Evolutionary conservation across 2,113 vertebrate species (phyloP).

Genomic region (Trogon melanurus): DNA sequence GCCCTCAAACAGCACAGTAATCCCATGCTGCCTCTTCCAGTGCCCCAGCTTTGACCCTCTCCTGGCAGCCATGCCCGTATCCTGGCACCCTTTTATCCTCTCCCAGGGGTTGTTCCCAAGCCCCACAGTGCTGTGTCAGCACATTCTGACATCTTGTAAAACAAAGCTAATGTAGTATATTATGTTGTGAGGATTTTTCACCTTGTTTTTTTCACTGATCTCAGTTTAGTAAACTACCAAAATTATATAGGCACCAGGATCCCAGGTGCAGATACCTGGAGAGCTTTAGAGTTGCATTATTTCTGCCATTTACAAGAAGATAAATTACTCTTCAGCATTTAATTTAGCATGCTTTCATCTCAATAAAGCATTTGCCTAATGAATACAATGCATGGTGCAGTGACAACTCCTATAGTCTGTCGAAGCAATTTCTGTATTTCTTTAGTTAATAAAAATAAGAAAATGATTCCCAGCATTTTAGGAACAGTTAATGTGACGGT

Average conservation of each 20-base stretch:
- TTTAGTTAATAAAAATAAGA: conserved; percentile 9
- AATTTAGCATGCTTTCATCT: conserved; percentile 41
- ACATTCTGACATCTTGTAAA: not conserved
- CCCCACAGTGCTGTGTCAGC: accelerated
- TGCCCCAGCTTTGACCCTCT: not conserved
- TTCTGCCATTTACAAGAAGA: conserved; percentile 1
- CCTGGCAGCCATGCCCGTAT: not conserved
- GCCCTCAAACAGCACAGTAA: not conserved
- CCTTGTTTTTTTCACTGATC: not conserved
- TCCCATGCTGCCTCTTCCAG: not conserved
- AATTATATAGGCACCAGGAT: not conserved
- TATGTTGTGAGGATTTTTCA: not conserved
- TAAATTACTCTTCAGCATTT: conserved; percentile 52
- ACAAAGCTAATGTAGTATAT: not conserved
- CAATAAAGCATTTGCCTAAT: conserved; percentile 26
- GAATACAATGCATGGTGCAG: not conserved
- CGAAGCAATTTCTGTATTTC: not conserved
- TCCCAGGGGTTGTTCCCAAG: not conserved
- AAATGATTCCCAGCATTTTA: conserved; percentile 23
- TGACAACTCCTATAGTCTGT: not conserved
- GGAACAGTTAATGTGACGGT: conserved; percentile 34
- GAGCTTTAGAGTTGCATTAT: not conserved
- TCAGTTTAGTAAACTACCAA: not conserved
- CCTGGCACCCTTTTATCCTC: not conserved
- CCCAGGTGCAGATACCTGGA: not conserved